Base-by-base conservation (phyloP, 1,140 invertebrate genomes). In the Coelopa frigida region DNA sequence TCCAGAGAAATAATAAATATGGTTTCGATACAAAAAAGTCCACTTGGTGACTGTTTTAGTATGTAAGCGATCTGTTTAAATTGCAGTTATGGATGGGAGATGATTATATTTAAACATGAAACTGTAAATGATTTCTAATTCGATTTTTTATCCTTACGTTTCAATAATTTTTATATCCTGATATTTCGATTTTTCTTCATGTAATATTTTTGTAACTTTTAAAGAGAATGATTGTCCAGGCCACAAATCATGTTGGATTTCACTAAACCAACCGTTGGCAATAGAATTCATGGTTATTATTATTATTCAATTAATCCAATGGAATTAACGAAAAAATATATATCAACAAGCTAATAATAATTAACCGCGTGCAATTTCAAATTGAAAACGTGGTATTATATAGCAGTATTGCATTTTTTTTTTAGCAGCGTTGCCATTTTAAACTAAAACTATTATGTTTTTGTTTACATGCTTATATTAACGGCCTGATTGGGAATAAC, bases 151-250 rank as follows among this genome's bases (percentile, higher is more conserved):
- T 35, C 75, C 78, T 80, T 72, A 94, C 84, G 92, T 95, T 71
- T 96, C 79, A 41, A 97, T 75, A 6, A 98, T 82, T 37, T 89
- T 61, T 37, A 98, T 83, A 60, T 97, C 83, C 73, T 98, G 95
- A 70, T 80, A 98, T 43, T 84, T 72, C 1, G 93, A 95, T 59
- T 82, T 83, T 67, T 89, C 87, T 3, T 81, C 63, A 63, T 90
- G 83, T 2, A 98, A 70, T 3, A 97, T 72, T 58, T 89, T 74
- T 45, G 89, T 84, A 0, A 97, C 83, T 78, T 96, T 76, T 31
- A 98, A 72, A 1, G 93, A 95, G 61, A 96, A 82, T 8, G 82
- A 80, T 56, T 94, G 83, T 1, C 94, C 94, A 0, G 91, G 89
- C 93, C 94, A 98, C 50, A 95, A 74, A 4, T 83, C 78, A 52